These are phyloP conservation scores for Rotaria macrura DNA, from an alignment of 2,888 invertebrate genomes.

Conservation along the genomic window DNA sequence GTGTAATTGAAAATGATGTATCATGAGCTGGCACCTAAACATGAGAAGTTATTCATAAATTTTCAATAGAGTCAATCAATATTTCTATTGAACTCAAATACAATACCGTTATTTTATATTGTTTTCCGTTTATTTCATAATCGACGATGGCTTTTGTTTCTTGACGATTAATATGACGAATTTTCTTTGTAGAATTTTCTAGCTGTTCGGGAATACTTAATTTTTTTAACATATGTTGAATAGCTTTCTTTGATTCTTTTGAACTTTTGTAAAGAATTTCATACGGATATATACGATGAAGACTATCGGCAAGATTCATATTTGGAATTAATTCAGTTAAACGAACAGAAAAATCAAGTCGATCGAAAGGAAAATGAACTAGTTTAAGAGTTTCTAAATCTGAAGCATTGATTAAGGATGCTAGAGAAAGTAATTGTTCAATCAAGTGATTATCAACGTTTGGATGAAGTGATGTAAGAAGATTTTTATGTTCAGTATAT, in stretches of 20 bases:
- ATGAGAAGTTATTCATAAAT: background rate
- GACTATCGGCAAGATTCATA: background rate
- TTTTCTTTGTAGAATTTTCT: background rate
- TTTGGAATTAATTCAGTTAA: background rate
- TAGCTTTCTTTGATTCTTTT: constrained; percentile 12
- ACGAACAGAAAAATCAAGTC: constrained; percentile 59
- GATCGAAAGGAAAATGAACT: constrained; percentile 81
- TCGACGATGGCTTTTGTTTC: background rate
- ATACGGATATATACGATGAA: constrained; percentile 28
- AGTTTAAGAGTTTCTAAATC: constrained; percentile 64
- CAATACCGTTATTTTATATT: background rate
- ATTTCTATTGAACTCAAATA: background rate
- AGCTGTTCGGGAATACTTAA: background rate
- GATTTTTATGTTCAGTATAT: constrained; percentile 14
- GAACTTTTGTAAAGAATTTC: constrained; percentile 19
- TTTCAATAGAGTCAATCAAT: background rate
- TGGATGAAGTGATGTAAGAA: background rate
- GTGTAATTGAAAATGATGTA: background rate
- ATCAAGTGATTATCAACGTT: background rate
- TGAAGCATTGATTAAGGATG: constrained; percentile 66
- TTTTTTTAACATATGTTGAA: constrained; percentile 19
- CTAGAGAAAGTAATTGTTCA: constrained; percentile 61
- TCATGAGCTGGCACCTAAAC: background rate
- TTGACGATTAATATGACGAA: background rate
- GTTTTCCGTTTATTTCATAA: background rate